phyloP scores from a whole-genome alignment of 2,113 vertebrate species.

The Rhadina sibilatrix region DNA sequence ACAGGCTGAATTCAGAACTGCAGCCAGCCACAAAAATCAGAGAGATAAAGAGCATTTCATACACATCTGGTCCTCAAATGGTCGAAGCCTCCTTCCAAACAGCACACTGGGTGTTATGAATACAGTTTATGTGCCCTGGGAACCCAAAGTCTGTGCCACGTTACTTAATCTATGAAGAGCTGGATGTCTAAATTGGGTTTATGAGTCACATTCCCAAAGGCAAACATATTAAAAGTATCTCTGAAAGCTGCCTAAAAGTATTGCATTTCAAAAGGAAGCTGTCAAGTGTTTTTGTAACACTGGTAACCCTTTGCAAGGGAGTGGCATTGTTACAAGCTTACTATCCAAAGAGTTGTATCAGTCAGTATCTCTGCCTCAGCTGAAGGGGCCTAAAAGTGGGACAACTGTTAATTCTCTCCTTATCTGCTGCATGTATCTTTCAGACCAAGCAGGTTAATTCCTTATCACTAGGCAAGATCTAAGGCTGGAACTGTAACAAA shows the following conservation, averaged over 20 bases:
- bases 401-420: not conserved
- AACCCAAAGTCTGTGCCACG: not conserved
- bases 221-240: not conserved
- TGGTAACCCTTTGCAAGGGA: not conserved
- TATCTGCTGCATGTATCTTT: not conserved
- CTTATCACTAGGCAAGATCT: not conserved
- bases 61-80: constrained; percentile 22
- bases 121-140: not conserved
- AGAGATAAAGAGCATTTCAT: not conserved
- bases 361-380: not conserved
- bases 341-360: not conserved
- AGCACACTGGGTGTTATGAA: not conserved
- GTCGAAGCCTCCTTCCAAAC: not conserved
- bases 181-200: not conserved
- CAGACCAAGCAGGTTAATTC: not conserved
- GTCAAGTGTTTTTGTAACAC: not conserved
- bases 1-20: not conserved
- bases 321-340: not conserved
- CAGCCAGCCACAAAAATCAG: not conserved
- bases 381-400: not conserved
- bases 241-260: not conserved
- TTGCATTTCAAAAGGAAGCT: not conserved
- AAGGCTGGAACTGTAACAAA: not conserved
- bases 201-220: not conserved
- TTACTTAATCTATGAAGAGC: not conserved